These are phyloP conservation scores for Drosophila nr. fundita DNA, from an alignment of 2,888 invertebrate species.

Conservation along the genomic window DNA sequence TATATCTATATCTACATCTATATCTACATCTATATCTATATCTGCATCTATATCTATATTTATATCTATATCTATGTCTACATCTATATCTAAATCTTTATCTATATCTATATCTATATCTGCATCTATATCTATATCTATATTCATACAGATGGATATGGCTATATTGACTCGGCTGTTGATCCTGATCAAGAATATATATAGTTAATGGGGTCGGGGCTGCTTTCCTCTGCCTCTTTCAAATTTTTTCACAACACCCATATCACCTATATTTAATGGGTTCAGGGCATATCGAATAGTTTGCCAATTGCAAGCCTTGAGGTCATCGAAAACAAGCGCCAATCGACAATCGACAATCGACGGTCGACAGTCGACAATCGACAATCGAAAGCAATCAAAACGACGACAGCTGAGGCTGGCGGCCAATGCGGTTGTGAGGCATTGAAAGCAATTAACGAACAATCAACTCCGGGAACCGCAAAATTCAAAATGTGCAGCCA, in stretches of 20 bases:
- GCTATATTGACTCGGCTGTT: neutral
- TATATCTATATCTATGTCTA: no score
- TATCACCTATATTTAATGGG: neutral
- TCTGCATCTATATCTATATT: no score
- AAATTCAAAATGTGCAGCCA: conserved; percentile 62
- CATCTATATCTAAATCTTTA: no score
- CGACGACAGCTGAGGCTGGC: conserved; percentile 31
- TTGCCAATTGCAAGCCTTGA: neutral
- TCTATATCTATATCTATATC: no score
- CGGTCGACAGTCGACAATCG: neutral
- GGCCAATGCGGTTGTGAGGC: conserved; percentile 62
- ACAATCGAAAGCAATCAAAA: conserved; percentile 7
- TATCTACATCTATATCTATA: no score
- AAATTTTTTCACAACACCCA: neutral
- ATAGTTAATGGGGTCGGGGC: neutral
- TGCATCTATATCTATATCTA: no score
- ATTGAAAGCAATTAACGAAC: conserved; percentile 75
- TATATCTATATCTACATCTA: no score
- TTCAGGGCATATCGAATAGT: neutral
- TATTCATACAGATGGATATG: no score
- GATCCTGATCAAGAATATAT: neutral
- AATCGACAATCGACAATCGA: conserved; percentile 22
- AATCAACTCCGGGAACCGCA: conserved; percentile 72
- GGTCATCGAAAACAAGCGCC: neutral
- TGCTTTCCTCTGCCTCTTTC: neutral